Evolutionary conservation across 2,888 invertebrate genomes (phyloP).

Genomic region (Ennomos quercinarius): DNA sequence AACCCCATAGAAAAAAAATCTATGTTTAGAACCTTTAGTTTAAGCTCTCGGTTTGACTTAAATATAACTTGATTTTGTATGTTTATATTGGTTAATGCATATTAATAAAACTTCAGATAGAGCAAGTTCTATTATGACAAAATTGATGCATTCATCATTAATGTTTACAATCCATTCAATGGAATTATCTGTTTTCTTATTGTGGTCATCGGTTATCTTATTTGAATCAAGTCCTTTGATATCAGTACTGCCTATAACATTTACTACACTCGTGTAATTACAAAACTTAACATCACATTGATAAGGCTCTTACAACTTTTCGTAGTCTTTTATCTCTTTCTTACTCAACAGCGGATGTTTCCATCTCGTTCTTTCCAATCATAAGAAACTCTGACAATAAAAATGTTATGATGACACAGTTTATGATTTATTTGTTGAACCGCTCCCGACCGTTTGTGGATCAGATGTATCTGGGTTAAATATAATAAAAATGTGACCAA

Average conservation of each 20-base stretch:
- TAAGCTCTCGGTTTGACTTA: too few species aligned
- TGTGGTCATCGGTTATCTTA: not conserved
- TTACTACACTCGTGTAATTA: slow-evolving; percentile 24
- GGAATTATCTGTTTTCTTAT: too few species aligned
- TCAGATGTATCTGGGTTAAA: slow-evolving; percentile 46
- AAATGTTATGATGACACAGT: slow-evolving; percentile 76
- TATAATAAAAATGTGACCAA: slow-evolving; percentile 23
- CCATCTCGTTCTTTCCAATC: slow-evolving; percentile 29
- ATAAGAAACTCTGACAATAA: slow-evolving; percentile 58
- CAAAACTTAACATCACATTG: slow-evolving; percentile 31
- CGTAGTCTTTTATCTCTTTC: slow-evolving; percentile 29
- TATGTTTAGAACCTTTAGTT: too few species aligned
- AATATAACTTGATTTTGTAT: too few species aligned
- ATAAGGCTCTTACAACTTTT: slow-evolving; percentile 28
- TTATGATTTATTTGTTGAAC: slow-evolving; percentile 76
- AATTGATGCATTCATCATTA: not conserved
- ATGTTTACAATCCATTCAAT: not conserved
- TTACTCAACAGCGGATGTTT: slow-evolving; percentile 18
- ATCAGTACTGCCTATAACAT: slow-evolving; percentile 2
- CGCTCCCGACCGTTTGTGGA: slow-evolving; percentile 55
- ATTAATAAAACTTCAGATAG: too few species aligned
- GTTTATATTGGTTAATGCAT: too few species aligned
- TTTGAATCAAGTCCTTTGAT: slow-evolving; percentile 1
- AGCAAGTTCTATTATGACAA: not conserved
- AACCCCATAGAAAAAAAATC: too few species aligned